Base-by-base conservation (phyloP, 2,113 vertebrate species). In the Plotosus lineatus region DNA sequence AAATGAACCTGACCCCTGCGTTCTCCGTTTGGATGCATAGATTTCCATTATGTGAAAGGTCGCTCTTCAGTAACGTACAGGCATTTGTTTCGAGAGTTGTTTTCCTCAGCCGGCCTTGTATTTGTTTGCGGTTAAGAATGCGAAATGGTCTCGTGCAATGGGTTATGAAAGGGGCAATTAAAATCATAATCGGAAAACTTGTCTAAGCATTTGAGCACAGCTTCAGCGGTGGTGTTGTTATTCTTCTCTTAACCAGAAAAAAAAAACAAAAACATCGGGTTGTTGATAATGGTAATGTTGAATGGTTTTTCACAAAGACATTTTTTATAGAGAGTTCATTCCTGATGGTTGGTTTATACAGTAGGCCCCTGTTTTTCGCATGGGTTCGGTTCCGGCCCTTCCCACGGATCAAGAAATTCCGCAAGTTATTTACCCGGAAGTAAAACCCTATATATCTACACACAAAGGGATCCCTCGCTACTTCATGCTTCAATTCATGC, bases 21-120 rank as follows among this genome's bases (percentile, higher is more conserved):
- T 85, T 79, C 73, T 42, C 78, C 50, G 80, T 79, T 81, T 88
- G 81, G 87, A 88, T 86, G 86, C 83, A 89, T 90, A 89, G 88
- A 92, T 90, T 81, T 86, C 68, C 69, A 85, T 83, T 88, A 89
- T 88, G 89, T 80, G 61, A 76, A 75, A 33, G 21, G 11, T 44
- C 33, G 60, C 50, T 76, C 50, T 82, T 69, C 46, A 19, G 73
- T 51, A 76, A 51, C 63, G 3, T 56, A 33, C 28, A 42, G 74
- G 56, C 51, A 75, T 66, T 75, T 55, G 80, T 66, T 82, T 76
- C 9, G 61, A 76, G 61, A 76, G 73, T 23, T 68, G 68, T 51
- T 73, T 23, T 65, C 65, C 14, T 36, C 55, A 44, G 38, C n/a
- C 15, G 11, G 46, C 58, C 48, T 9, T 48, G 58, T 60, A 21